Percentiles rank a stretch among this genome's conserved stretches.
phyloP scores from a whole-genome alignment of 2,797 vertebrate species.

The Sebastes oblongus region DNA sequence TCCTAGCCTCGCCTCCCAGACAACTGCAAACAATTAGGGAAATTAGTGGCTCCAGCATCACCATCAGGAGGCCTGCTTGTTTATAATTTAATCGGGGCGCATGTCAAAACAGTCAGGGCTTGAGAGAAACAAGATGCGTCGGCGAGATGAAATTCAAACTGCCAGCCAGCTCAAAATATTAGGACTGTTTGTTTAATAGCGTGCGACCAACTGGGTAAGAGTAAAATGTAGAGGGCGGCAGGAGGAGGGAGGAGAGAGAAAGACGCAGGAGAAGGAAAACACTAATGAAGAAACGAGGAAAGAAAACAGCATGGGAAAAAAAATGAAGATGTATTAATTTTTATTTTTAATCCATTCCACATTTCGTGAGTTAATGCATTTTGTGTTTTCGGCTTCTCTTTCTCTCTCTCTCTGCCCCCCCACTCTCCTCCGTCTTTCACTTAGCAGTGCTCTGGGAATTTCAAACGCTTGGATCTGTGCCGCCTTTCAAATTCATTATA shows the following conservation, averaged over 20 bases:
- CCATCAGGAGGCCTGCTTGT: slow-evolving; percentile 99
- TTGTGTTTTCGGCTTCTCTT: slow-evolving; percentile 55
- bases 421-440: slow-evolving; percentile 53
- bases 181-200: slow-evolving; percentile 99
- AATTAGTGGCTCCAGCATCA: slow-evolving; percentile 99
- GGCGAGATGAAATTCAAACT: slow-evolving; percentile 99
- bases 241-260: background rate
- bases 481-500: slow-evolving; percentile 83
- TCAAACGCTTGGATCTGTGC: slow-evolving; percentile 74
- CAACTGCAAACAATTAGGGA: slow-evolving; percentile 99
- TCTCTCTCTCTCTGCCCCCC: background rate
- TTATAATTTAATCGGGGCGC: slow-evolving; percentile 99
- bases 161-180: slow-evolving; percentile 99
- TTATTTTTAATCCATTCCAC: slow-evolving; percentile 57
- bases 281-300: slow-evolving; percentile 64
- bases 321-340: slow-evolving; percentile 57
- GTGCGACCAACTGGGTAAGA: slow-evolving; percentile 88
- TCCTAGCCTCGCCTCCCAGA: slow-evolving; percentile 91
- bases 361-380: slow-evolving; percentile 72
- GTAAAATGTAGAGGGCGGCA: slow-evolving; percentile 29
- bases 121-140: slow-evolving; percentile 99
- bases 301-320: slow-evolving; percentile 59
- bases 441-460: slow-evolving; percentile 78
- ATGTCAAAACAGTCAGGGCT: slow-evolving; percentile 99
- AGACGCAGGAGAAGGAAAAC: slow-evolving; percentile 24